Evolutionary conservation across 2,888 invertebrate species (phyloP).

Genomic region (Cephus runcator): DNA sequence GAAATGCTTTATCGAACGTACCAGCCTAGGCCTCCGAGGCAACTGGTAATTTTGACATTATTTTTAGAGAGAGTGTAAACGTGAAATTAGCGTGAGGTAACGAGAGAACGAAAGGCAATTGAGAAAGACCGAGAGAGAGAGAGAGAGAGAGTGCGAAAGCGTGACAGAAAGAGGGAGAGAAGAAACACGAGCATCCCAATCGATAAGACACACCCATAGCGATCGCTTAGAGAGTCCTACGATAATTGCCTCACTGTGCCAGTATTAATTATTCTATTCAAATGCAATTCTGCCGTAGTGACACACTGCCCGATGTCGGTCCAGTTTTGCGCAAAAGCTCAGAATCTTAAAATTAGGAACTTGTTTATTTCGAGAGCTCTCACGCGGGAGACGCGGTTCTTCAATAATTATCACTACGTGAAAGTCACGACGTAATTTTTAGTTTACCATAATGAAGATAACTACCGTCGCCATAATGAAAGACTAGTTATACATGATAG

Average conservation of each 20-base stretch:
- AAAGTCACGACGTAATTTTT: neutral
- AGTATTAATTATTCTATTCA: constrained; percentile 40
- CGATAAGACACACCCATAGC: constrained; percentile 19
- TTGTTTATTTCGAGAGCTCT: constrained; percentile 15
- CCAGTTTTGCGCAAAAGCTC: constrained; percentile 52
- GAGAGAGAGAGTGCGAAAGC: neutral
- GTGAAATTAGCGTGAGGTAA: neutral
- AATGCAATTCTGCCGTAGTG: constrained; percentile 60
- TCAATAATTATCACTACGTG: neutral
- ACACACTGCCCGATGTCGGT: constrained; percentile 60
- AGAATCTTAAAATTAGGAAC: constrained; percentile 14
- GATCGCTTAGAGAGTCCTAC: constrained; percentile 49
- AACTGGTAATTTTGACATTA: too few species aligned
- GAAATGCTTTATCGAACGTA: too few species aligned
- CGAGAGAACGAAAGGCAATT: constrained; percentile 22
- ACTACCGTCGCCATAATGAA: neutral
- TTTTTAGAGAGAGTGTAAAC: neutral
- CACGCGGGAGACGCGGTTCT: neutral
- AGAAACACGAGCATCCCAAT: neutral
- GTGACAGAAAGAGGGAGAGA: neutral
- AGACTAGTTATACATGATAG: neutral
- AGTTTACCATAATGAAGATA: neutral
- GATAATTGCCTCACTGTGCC: constrained; percentile 63
- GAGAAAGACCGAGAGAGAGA: constrained; percentile 6
- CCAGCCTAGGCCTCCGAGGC: too few species aligned